Percentiles rank a stretch among this genome's conserved stretches.
phyloP scores from a whole-genome alignment of 2,888 invertebrate genomes.

The Ophonus ardosiacus region DNA sequence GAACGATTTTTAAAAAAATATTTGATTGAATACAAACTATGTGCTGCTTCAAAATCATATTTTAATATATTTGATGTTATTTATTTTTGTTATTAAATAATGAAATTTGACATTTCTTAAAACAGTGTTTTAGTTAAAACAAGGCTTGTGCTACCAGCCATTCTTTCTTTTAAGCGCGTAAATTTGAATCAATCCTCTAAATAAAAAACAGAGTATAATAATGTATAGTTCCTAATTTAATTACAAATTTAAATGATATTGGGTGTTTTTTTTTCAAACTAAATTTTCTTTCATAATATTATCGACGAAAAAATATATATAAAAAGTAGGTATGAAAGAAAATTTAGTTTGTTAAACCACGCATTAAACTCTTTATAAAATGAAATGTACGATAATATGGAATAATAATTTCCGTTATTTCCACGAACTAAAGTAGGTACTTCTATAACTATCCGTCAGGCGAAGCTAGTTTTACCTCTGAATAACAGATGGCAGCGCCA shows the following conservation, averaged over 20 bases:
- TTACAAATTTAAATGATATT: background rate
- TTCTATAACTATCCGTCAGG: slow-evolving; percentile 9
- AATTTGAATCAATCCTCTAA: too few species aligned
- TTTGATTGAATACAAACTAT: too few species aligned
- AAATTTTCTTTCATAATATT: slow-evolving; percentile 12
- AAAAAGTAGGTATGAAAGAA: background rate
- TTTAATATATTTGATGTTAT: too few species aligned
- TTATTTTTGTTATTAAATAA: too few species aligned
- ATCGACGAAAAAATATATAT: background rate
- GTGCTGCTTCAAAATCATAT: too few species aligned
- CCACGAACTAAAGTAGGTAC: background rate
- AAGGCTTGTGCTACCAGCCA: too few species aligned
- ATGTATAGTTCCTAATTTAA: background rate
- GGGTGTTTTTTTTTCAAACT: background rate
- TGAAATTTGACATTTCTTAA: too few species aligned
- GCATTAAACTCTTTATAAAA: slow-evolving; percentile 17
- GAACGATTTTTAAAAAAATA: too few species aligned
- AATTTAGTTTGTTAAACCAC: slow-evolving; percentile 15
- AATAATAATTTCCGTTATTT: slow-evolving; percentile 29
- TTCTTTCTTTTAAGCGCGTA: too few species aligned
- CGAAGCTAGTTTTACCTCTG: slow-evolving; percentile 11
- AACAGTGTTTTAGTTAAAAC: too few species aligned
- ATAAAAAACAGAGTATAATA: too few species aligned
- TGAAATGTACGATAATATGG: background rate
- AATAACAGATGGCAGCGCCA: slow-evolving; percentile 36